Evolutionary conservation across 1,140 invertebrate genomes (phyloP).

Genomic region (Drosophila quadrilineata): DNA sequence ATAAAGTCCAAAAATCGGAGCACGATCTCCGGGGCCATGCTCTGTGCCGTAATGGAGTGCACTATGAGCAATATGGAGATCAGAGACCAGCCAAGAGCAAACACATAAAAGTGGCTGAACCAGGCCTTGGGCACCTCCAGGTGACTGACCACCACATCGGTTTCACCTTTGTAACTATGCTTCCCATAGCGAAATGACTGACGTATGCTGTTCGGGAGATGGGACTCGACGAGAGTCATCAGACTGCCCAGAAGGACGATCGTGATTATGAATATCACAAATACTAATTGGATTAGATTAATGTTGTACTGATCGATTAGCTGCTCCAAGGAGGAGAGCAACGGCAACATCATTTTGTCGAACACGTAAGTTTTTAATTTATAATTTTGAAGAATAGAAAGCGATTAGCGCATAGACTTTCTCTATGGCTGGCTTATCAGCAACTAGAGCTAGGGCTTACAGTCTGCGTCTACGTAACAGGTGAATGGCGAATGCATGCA

Average conservation of each 20-base stretch:
- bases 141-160: constrained; percentile 82
- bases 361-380: constrained; percentile 9
- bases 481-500: constrained; percentile 13
- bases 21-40: constrained; percentile 81
- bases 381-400: constrained; percentile 25
- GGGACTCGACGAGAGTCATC: constrained; percentile 84
- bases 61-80: constrained; percentile 82
- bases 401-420: constrained; percentile 22
- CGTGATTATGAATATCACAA: constrained; percentile 82
- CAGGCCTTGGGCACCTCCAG: constrained; percentile 88
- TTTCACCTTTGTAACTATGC: constrained; percentile 83
- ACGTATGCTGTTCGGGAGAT: constrained; percentile 84
- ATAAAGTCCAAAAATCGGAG: constrained; percentile 82
- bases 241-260: constrained; percentile 83
- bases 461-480: neutral
- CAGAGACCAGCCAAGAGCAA: constrained; percentile 83
- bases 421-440: constrained; percentile 24
- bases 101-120: constrained; percentile 89
- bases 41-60: constrained; percentile 82
- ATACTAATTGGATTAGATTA: constrained; percentile 84
- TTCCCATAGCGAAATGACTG: constrained; percentile 87
- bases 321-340: constrained; percentile 37
- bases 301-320: constrained; percentile 68
- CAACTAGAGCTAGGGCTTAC: neutral
- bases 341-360: constrained; percentile 31